Percentiles rank a stretch among this genome's conserved stretches.
These are phyloP conservation scores for Bos taurus DNA, from an alignment of 2,113 vertebrate genomes.

Conservation along the genomic window DNA sequence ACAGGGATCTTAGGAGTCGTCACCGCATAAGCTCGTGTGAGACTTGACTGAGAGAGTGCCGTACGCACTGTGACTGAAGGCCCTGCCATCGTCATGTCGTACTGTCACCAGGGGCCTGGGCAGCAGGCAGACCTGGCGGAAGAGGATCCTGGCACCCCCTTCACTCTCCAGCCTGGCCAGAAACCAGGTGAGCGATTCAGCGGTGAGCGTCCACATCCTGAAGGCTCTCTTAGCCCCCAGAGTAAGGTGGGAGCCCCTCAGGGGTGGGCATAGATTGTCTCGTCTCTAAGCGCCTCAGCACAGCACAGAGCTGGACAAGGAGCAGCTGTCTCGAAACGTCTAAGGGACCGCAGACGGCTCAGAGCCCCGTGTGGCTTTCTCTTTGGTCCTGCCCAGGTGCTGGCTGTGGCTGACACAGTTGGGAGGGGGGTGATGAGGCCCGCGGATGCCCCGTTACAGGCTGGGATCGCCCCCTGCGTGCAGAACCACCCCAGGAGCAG, in stretches of 20 bases:
- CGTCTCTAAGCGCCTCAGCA: no score
- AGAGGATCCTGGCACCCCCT: background rate
- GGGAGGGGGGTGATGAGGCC: fast-evolving
- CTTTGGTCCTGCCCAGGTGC: background rate
- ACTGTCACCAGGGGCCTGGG: fast-evolving
- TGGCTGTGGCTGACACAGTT: background rate
- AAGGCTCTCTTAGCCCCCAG: background rate
- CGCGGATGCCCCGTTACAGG: fast-evolving
- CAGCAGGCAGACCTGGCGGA: background rate
- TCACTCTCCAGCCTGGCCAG: background rate
- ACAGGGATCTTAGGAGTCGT: fast-evolving
- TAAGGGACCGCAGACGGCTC: fast-evolving
- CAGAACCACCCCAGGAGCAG: background rate
- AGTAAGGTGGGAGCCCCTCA: no score
- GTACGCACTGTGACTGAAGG: no score
- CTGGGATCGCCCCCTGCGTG: background rate
- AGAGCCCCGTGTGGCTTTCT: background rate
- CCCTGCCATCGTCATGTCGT: fast-evolving
- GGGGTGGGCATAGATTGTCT: fast-evolving
- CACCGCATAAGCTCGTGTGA: background rate
- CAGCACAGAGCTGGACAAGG: no score
- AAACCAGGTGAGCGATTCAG: background rate
- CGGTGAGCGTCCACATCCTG: background rate
- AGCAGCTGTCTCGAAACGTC: background rate
- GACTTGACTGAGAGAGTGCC: background rate